Evolutionary conservation across 2,113 vertebrate species (phyloP).

Genomic region (Columba janthina): DNA sequence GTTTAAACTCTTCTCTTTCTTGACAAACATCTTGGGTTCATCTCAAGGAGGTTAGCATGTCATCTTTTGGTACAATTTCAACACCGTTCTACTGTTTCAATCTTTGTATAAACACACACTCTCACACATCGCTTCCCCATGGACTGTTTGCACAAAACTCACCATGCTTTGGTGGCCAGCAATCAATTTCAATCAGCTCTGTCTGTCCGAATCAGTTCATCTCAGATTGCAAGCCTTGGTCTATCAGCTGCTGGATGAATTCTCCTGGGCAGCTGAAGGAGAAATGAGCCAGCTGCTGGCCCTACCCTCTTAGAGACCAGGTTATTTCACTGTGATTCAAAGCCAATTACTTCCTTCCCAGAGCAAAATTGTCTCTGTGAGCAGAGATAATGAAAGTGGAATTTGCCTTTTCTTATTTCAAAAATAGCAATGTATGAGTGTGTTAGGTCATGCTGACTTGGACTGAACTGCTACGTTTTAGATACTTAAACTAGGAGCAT

Average conservation of each 20-base stretch:
- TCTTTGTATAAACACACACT: background rate
- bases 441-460: background rate
- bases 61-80: background rate
- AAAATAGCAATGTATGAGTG: background rate
- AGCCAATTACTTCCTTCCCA: slow-evolving; percentile 25
- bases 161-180: background rate
- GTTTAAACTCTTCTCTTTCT: background rate
- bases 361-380: background rate
- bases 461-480: background rate
- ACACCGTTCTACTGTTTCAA: background rate
- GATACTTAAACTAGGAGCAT: background rate
- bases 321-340: slow-evolving; percentile 25
- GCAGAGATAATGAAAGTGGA: background rate
- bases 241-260: background rate
- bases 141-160: background rate
- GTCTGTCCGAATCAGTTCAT: background rate
- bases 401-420: slow-evolving; percentile 17
- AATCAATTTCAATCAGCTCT: slow-evolving; percentile 7
- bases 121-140: background rate
- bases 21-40: background rate
- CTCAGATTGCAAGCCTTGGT: background rate
- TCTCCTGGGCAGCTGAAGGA: slow-evolving; percentile 3
- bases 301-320: background rate
- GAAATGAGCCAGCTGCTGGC: slow-evolving; percentile 31
- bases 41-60: background rate